Percentiles rank a stretch among this genome's conserved stretches.
Evolutionary conservation across 2,888 invertebrate genomes (phyloP).

Genomic region (Ligdia adustata): DNA sequence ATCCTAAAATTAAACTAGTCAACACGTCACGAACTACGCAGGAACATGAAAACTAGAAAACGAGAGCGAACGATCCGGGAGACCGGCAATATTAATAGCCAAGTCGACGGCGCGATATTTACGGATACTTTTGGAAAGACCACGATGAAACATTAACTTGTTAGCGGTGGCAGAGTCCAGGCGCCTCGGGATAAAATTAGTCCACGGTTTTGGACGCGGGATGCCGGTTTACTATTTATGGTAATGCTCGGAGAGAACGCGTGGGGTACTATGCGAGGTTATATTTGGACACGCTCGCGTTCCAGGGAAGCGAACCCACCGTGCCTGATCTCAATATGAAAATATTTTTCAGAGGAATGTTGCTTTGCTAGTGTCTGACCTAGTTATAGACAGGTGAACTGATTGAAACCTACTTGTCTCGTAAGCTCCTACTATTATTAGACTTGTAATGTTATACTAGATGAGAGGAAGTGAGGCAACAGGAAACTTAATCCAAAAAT

Average conservation of each 20-base stretch:
- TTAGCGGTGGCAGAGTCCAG: constrained; percentile 33
- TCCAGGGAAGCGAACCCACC: constrained; percentile 8
- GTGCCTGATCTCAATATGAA: constrained; percentile 1
- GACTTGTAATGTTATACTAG: constrained; percentile 41
- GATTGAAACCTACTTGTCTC: constrained; percentile 4
- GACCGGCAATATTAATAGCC: constrained; percentile 54
- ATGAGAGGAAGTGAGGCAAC: constrained; percentile 40
- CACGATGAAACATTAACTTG: constrained; percentile 32
- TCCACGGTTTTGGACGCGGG: constrained; percentile 55
- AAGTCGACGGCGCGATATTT: constrained; percentile 32
- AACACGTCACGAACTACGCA: constrained; percentile 22
- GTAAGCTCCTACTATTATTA: constrained; percentile 24
- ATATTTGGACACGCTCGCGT: constrained; percentile 44
- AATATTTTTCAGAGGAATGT: constrained; percentile 36
- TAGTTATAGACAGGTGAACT: constrained; percentile 53
- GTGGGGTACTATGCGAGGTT: constrained; percentile 61
- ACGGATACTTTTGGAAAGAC: constrained; percentile 45
- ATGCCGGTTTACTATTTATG: constrained; percentile 78
- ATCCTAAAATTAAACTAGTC: constrained; percentile 26
- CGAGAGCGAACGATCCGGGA: constrained; percentile 50
- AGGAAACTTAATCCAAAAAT: constrained; percentile 62
- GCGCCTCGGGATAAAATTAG: constrained; percentile 67
- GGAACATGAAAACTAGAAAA: constrained; percentile 31
- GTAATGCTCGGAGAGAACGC: constrained; percentile 66
- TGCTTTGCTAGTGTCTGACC: constrained; percentile 60